Evolutionary conservation across 2,797 vertebrate species (phyloP).

Genomic region (Molossus molossus): DNA sequence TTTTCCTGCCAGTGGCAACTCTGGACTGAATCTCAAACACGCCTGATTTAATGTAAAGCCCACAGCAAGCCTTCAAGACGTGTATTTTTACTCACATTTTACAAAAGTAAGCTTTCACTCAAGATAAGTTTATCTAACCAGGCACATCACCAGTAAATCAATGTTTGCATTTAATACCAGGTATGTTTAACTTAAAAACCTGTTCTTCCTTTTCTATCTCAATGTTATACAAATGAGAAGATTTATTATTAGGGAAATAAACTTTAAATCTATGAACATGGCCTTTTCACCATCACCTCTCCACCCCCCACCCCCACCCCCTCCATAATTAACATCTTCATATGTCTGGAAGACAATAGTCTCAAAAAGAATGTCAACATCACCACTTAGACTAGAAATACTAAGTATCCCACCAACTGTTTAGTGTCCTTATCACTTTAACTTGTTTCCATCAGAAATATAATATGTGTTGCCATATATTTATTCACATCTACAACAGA

Average conservation of each 20-base stretch:
- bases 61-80: neutral
- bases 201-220: neutral
- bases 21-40: neutral
- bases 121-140: constrained; percentile 1
- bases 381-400: constrained; percentile 22
- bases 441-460: constrained; percentile 43
- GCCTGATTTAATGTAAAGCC: constrained; percentile 11
- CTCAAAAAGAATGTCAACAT: neutral
- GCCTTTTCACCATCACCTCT: neutral
- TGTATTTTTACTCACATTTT: neutral
- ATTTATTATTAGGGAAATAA: constrained; percentile 49
- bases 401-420: neutral
- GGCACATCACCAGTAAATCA: neutral
- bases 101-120: neutral
- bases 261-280: neutral
- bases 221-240: neutral
- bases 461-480: neutral
- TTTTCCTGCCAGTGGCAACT: neutral
- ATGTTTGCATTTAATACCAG: neutral
- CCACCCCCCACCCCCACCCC: neutral
- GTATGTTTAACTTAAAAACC: constrained; percentile 29
- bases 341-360: neutral
- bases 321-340: neutral
- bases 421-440: neutral
- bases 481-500: neutral